Conservation (phyloP, 2,888 invertebrate genomes). For the Nymphalis polychloros region DNA sequence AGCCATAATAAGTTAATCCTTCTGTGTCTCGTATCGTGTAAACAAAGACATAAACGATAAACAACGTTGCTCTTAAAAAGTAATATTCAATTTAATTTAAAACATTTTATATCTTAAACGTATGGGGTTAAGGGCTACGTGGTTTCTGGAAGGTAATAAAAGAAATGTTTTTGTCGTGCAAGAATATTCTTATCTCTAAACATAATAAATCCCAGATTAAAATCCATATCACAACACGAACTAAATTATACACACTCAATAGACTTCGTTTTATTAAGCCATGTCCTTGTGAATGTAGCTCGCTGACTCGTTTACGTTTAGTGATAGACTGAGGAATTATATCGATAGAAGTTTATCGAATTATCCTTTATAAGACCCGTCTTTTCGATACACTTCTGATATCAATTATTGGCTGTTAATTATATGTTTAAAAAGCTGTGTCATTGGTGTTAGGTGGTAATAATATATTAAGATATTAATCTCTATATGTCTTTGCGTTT, state of each 20-base stretch:
- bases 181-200: constrained; percentile 29
- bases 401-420: too few relatives aligned
- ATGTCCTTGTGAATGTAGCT: constrained; percentile 59
- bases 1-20: constrained; percentile 6
- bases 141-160: neutral
- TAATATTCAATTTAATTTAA: constrained; percentile 13
- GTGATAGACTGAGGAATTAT: constrained; percentile 39
- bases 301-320: constrained; percentile 48
- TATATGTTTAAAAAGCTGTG: too few relatives aligned
- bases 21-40: constrained; percentile 1
- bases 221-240: constrained; percentile 39
- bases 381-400: too few relatives aligned
- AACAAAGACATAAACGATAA: constrained; percentile 3
- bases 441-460: too few relatives aligned
- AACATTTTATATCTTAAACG: constrained; percentile 5
- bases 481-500: too few relatives aligned
- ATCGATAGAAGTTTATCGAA: constrained; percentile 11
- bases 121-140: neutral
- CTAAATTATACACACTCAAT: constrained; percentile 57
- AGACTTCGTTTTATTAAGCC: constrained; percentile 58
- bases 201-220: constrained; percentile 35
- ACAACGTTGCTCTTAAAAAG: constrained; percentile 4
- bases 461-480: too few relatives aligned
- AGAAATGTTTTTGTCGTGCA: constrained; percentile 11
- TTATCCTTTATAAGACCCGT: too few relatives aligned